Base-by-base conservation (phyloP, 1,140 invertebrate genomes). In the Aporrectodea caliginosa region DNA sequence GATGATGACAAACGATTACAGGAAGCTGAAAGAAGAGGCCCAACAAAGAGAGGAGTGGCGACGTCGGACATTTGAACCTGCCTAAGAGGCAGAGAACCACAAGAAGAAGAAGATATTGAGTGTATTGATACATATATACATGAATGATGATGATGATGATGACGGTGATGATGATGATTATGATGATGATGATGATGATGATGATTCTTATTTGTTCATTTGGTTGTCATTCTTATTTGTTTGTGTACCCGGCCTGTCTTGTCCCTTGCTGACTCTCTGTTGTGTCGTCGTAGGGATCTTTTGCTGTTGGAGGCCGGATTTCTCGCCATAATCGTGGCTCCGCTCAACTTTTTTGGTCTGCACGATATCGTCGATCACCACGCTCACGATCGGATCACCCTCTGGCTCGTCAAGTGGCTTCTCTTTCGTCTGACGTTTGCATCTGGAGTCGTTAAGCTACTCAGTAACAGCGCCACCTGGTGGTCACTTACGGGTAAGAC, bases 401-500 rank as follows among this genome's bases (percentile, higher is more conserved):
- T 95, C 81, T 94, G 92, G 92, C 86, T 93, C 2, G 90, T 94
- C 0, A 90, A 91, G 75, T 95, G 93, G 93, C 88, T 95, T 22
- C 88, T 94, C 0, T 95, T 95, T 82, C 89, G 93, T 35, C 90
- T 94, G 2, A 91, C 94, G 89, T 93, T 94, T 88, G 91, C 92
- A 1, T 92, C 91, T 68, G 93, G 93, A 35, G 89, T 93, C 34
- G 91, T 93, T 0, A 95, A 95, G 87, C 88, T 95, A 33, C 91
- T 90, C n/a, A 93, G 91, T 85, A 90, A 91, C 14, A 93, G 93
- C 85, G 92, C 93, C n/a, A 90, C 92, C 16, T 95, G 93, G 93
- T 95, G 94, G 94, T 91, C 90, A 82, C 90, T 95, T 16, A 91
- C 92, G 86, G 93, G 93, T 94, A 90, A 84, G n/a, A n/a, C n/a